Evolutionary conservation across 2,888 invertebrate species (phyloP), one percentile per base, ranked within the genome.

Genomic region (Acanthosepion pharaonis): DNA sequence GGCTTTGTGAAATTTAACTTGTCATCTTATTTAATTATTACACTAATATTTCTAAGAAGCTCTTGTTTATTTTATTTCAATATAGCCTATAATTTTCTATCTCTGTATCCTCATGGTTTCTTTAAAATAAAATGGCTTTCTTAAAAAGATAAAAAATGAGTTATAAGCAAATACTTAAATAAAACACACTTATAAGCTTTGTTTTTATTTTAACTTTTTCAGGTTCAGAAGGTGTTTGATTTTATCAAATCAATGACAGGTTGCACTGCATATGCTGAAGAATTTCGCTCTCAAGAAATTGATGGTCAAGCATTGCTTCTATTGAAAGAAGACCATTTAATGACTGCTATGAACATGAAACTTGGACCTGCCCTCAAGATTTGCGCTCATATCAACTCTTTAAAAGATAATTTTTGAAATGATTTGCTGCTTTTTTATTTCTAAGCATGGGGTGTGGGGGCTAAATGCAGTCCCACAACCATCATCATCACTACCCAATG

Each of bases 281-380:
- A 99, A 97, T 99, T 99, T 98, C 98, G 98, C 25, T 98, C 98
- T 96, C 99, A 99, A 97, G 99, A 99, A 97, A 99, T 99, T 96
- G 99, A 99, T 97, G 99, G 99, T 0, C 99, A 99, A 97, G 99
- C 99, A 0, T 97, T 99, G 95, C 98, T 99, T 98, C 98, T 99
- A 94, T 98, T 99, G 94, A 98, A 99, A 96, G 99, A 99, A 96
- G 99, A 99, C 97, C 99, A 99, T 97, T 98, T 99, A 59, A 99
- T 99, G 98, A 98, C 98, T 96, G 99, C 99, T 18, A 99, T 99
- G 98, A 98, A 98, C 95, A 99, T 99, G 98, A 99, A 99, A 97
- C 98, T 99, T 48, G 99, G 99, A 0, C 99, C 99, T 0, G 99
- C 99, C 0, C 98, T 99, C 94, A 99, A 99, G 98, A 99, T 99